Evolutionary conservation across 2,888 invertebrate species (phyloP), one percentile per base, ranked within the genome.

Genomic region (Tipula lateralis): DNA sequence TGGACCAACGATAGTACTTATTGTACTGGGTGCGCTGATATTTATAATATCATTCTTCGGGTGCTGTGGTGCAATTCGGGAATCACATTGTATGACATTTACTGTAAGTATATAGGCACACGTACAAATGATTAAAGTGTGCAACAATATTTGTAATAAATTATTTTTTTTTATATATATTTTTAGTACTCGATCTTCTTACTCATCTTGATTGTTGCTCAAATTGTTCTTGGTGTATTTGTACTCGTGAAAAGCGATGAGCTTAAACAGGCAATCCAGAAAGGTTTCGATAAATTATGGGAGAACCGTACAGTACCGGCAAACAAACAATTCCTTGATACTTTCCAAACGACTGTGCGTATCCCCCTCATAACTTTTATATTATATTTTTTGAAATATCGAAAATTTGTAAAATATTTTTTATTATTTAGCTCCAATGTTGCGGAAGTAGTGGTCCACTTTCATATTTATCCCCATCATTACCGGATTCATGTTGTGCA

Each of bases 1-100:
- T 9, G 91, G 93, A 50, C 92, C 94, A 0, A 93, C 95, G 0
- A 91, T 94, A 88, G 88, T 92, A 66, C 91, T 95, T 87, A 94
- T 96, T 86, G 90, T 94, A 85, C 89, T 95, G 86, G 95, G 95
- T 13, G 91, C 92, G 12, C 88, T 95, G 85, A 93, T 95, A 86
- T 95, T 96, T 88, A 90, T 96, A 87, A 94, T 97, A 86, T 95
- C 96, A 2, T 96, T 96, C 92, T 94, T 97, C 89, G 97, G 97
- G 86, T 97, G 97, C 90, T 97, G 96, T 88, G 97, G 97, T 81
- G 96, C 97, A 13, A 93, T 96, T 87, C 93, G 95, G 86, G 97
- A 97, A 91, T 96, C 95, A 88, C 94, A 96, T 88, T 96, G 96
- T 91, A 96, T 97, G 94, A 93, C 95, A 84, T 93, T 96, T 90